Evolutionary conservation across 2,113 vertebrate species (phyloP).

Genomic region (Sinosuthora webbiana): DNA sequence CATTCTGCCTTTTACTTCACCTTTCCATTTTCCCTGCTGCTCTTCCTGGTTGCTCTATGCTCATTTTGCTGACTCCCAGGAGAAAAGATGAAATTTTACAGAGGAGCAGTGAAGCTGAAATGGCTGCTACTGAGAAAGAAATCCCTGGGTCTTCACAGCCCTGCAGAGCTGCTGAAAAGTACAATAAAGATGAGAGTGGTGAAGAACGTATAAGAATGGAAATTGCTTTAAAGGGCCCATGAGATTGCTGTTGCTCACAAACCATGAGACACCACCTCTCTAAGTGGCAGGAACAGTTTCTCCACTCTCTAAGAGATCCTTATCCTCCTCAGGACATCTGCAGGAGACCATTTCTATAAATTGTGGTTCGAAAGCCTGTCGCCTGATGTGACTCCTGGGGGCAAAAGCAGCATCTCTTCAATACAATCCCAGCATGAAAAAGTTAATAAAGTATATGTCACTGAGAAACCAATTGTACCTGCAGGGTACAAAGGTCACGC

Average conservation of each 20-base stretch:
- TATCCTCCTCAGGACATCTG: not conserved
- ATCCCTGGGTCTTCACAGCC: not conserved
- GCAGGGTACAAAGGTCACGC: slow-evolving; percentile 6
- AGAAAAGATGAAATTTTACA: not conserved
- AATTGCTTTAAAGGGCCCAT: not conserved
- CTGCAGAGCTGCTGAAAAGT: not conserved
- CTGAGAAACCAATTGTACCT: slow-evolving; percentile 20
- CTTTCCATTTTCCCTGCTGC: not conserved
- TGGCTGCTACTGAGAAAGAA: not conserved
- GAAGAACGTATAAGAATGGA: not conserved
- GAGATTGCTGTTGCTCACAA: not conserved
- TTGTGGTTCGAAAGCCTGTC: not conserved
- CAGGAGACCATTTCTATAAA: slow-evolving; percentile 16
- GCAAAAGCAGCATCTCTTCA: not conserved
- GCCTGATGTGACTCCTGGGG: not conserved
- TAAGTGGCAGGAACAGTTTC: not conserved
- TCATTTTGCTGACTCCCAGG: not conserved
- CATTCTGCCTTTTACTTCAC: not conserved
- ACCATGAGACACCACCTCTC: not conserved
- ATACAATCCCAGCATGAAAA: not conserved
- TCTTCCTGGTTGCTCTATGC: not conserved
- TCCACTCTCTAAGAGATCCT: not conserved
- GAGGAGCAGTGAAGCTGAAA: not conserved
- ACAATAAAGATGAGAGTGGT: not conserved
- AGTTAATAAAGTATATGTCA: slow-evolving; percentile 29